These are phyloP conservation scores for Neotoxoptera formosana DNA, from an alignment of 1,140 invertebrate genomes.

Conservation along the genomic window DNA sequence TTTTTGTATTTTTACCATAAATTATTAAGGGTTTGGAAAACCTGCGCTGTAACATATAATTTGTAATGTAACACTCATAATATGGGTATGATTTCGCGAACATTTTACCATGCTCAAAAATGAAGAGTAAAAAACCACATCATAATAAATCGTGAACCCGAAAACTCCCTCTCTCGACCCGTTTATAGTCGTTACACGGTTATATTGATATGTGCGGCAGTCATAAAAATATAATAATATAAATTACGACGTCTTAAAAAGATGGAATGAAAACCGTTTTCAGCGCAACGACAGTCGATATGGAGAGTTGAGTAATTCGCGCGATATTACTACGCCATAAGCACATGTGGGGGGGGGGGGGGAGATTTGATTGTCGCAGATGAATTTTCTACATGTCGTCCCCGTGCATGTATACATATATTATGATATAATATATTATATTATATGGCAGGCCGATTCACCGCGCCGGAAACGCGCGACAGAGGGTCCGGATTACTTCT, in stretches of 20 bases:
- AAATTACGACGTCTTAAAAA: constrained; percentile 5
- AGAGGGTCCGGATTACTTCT: constrained; percentile 28
- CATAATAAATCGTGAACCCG: neutral
- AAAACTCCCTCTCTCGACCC: neutral
- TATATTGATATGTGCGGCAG: neutral
- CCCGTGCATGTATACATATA: neutral
- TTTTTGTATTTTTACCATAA: neutral
- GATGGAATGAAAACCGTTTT: neutral
- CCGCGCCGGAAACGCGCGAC: neutral
- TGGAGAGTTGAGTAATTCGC: neutral
- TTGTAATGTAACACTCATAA: neutral
- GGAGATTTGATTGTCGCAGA: neutral
- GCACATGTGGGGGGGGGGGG: neutral
- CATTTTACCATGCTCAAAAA: neutral
- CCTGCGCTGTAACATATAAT: neutral
- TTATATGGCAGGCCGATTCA: neutral
- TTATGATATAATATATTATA: neutral
- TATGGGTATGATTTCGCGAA: neutral
- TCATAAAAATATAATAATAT: constrained; percentile 1
- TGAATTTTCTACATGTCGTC: neutral
- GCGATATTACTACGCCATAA: neutral
- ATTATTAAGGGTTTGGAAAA: neutral
- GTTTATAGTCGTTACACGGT: neutral
- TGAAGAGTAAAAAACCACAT: neutral
- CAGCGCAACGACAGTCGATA: neutral